phyloP scores from a whole-genome alignment of 2,888 invertebrate genomes.

The Idaea aversata region DNA sequence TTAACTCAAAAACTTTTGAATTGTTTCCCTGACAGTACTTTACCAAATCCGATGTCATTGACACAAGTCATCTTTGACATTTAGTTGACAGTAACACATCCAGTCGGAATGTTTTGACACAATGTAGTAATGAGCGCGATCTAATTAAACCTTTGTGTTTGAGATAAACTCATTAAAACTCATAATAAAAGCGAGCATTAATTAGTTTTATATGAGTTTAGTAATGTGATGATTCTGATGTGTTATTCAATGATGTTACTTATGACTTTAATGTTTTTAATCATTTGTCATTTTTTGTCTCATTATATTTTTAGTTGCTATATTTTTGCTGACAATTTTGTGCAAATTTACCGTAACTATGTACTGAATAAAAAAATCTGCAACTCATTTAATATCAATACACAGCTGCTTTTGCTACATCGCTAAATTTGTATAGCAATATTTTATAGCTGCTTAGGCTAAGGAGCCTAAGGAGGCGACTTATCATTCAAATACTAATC shows the following conservation, averaged over 20 bases:
- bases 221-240: neutral
- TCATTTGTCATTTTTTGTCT: too few species aligned
- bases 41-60: constrained; percentile 40
- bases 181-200: constrained; percentile 43
- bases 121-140: constrained; percentile 62
- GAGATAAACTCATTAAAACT: constrained; percentile 57
- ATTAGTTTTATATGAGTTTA: constrained; percentile 27
- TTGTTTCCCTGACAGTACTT: constrained; percentile 40
- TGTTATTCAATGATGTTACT: too few species aligned
- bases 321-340: too few species aligned
- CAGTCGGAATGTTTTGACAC: constrained; percentile 64
- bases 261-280: too few species aligned
- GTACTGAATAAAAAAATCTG: neutral
- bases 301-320: too few species aligned
- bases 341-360: too few species aligned
- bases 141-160: constrained; percentile 69
- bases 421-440: too few species aligned
- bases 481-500: too few species aligned
- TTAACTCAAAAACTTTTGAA: constrained; percentile 5
- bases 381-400: neutral
- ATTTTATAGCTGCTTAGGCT: too few species aligned
- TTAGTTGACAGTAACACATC: constrained; percentile 61
- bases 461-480: too few species aligned
- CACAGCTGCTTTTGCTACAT: too few species aligned
- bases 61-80: constrained; percentile 61